These are phyloP conservation scores for Steinernema khuongi DNA, from an alignment of 1,140 invertebrate genomes.

Conservation along the genomic window DNA sequence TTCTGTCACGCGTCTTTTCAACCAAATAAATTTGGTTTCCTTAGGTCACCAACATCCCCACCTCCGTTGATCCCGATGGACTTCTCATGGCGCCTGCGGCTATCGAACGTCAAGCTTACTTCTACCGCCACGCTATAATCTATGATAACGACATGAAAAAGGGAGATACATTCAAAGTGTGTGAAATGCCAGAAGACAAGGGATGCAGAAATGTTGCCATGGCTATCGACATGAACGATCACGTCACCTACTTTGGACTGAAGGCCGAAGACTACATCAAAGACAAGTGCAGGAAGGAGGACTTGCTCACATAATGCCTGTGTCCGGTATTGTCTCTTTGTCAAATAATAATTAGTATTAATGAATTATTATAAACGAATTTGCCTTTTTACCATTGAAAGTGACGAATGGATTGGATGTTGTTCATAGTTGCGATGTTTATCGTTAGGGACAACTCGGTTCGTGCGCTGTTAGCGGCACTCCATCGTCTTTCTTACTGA, in stretches of 20 bases:
- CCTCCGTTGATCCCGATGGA: constrained; percentile 54
- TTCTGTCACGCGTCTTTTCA: no score
- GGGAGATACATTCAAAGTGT: constrained; percentile 49
- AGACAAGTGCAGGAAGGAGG: not conserved
- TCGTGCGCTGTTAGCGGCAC: no score
- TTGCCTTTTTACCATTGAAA: no score
- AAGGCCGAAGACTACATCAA: constrained; percentile 7
- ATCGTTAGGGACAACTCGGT: no score
- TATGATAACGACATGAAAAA: constrained; percentile 50
- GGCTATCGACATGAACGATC: constrained; percentile 53
- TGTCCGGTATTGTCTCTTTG: no score
- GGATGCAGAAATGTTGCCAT: constrained; percentile 52
- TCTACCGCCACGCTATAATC: constrained; percentile 54
- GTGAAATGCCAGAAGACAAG: constrained; percentile 55
- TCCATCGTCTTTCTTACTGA: no score
- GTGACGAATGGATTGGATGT: no score
- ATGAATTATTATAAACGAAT: no score
- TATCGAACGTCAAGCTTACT: constrained; percentile 53
- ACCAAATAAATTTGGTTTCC: not conserved
- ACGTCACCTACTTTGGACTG: constrained; percentile 22
- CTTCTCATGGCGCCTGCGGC: constrained; percentile 47
- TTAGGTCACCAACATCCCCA: constrained; percentile 55
- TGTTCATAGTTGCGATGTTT: no score
- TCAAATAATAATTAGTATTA: no score
- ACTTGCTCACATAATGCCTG: constrained; percentile 1